These are phyloP conservation scores for Drosophila truncata DNA, from an alignment of 1,140 invertebrate genomes.

Conservation along the genomic window DNA sequence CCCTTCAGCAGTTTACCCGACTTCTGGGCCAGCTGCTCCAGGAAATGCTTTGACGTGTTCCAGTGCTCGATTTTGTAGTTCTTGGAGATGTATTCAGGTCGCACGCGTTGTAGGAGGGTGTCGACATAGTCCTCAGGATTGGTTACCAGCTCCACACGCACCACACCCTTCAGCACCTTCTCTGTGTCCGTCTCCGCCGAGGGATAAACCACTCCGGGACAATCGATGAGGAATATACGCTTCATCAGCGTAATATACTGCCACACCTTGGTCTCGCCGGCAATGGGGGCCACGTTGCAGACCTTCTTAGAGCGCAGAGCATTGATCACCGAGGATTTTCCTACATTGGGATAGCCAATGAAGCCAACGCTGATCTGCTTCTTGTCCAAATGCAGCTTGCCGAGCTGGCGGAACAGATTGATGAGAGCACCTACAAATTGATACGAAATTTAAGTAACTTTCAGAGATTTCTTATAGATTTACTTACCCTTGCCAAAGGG, in stretches of 20 bases:
- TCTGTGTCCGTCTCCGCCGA: conserved; percentile 96
- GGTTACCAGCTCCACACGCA: conserved; percentile 97
- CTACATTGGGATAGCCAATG: conserved; percentile 99
- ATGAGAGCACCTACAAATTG: conserved; percentile 92
- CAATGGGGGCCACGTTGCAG: conserved; percentile 99
- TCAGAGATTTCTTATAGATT: neutral
- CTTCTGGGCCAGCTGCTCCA: conserved; percentile 95
- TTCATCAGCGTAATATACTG: conserved; percentile 99
- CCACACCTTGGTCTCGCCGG: conserved; percentile 99
- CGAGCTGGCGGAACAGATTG: conserved; percentile 97
- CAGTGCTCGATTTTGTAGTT: conserved; percentile 96
- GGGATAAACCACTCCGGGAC: conserved; percentile 99
- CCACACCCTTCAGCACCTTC: conserved; percentile 98
- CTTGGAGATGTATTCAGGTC: conserved; percentile 94
- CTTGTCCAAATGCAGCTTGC: conserved; percentile 97
- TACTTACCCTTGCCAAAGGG: conserved; percentile 96
- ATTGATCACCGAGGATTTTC: conserved; percentile 99
- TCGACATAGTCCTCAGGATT: conserved; percentile 98
- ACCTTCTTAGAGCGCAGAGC: conserved; percentile 97
- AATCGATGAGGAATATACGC: conserved; percentile 99
- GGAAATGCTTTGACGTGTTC: conserved; percentile 93
- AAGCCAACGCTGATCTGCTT: conserved; percentile 99
- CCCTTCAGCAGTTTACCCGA: conserved; percentile 97
- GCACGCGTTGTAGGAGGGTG: conserved; percentile 94
- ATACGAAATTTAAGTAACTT: neutral